Evolutionary conservation across 1,140 invertebrate species (phyloP).

Genomic region (Procambarus clarkii): DNA sequence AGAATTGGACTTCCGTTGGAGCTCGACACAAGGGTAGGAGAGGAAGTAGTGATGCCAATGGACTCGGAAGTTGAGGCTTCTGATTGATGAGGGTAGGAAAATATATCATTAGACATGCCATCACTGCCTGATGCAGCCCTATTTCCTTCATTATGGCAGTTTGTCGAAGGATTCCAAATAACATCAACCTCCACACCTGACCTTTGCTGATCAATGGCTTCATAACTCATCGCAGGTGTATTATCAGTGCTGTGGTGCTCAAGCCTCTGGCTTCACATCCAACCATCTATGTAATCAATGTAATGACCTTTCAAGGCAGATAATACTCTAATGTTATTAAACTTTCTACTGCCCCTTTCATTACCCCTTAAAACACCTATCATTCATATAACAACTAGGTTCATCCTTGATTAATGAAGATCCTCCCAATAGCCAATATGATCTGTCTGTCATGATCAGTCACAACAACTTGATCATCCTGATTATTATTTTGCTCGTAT

Average conservation of each 20-base stretch:
- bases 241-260: neutral
- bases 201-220: neutral
- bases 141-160: neutral
- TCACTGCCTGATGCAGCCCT: neutral
- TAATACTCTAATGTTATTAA: neutral
- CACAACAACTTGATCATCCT: neutral
- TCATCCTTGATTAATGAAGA: neutral
- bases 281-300: neutral
- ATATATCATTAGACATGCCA: neutral
- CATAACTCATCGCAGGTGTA: neutral
- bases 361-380: neutral
- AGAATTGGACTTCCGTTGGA: constrained; percentile 45
- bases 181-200: neutral
- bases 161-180: neutral
- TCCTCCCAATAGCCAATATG: constrained; percentile 4
- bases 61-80: neutral
- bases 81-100: constrained; percentile 23
- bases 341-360: neutral
- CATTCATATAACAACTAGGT: neutral
- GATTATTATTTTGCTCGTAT: neutral
- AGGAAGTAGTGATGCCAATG: neutral
- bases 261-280: neutral
- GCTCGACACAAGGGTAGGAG: constrained; percentile 9
- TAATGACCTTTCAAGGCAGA: neutral
- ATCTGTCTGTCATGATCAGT: constrained; percentile 7